These are phyloP conservation scores for Ophiodon elongatus DNA, from an alignment of 2,113 vertebrate genomes.

Conservation along the genomic window DNA sequence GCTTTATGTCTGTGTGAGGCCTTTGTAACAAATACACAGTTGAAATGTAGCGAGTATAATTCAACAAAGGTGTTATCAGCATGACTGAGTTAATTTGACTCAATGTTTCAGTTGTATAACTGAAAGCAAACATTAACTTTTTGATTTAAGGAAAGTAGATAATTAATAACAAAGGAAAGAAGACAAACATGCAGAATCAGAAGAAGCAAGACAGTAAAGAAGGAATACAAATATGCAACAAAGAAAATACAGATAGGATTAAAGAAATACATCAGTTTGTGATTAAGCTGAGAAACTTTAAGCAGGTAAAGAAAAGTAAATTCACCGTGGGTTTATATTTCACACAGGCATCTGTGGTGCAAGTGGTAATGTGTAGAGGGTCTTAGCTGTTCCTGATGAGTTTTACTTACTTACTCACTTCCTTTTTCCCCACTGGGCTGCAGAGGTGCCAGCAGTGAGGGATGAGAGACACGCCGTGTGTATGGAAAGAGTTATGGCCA, in stretches of 20 bases:
- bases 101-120: neutral
- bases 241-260: neutral
- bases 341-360: slow-evolving; percentile 9
- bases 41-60: neutral
- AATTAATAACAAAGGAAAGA: neutral
- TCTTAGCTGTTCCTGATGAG: neutral
- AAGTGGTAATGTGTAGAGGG: slow-evolving; percentile 13
- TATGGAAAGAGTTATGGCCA: slow-evolving; percentile 36
- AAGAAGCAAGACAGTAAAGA: neutral
- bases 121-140: neutral
- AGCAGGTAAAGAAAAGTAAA: neutral
- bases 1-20: too few relatives aligned
- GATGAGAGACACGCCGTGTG: slow-evolving; percentile 29
- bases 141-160: neutral
- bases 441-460: slow-evolving; percentile 43
- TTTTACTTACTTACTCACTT: slow-evolving; percentile 13
- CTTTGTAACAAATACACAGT: too few relatives aligned
- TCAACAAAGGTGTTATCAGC: neutral
- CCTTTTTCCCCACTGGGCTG: slow-evolving; percentile 18
- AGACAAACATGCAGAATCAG: neutral
- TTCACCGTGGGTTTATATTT: neutral
- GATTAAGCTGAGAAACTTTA: neutral
- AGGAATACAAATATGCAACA: neutral
- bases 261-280: neutral
- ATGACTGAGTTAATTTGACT: neutral